Percentiles rank a stretch among this genome's conserved stretches.
phyloP scores from a whole-genome alignment of 2,797 vertebrate genomes.

The Euthynnus affinis region DNA sequence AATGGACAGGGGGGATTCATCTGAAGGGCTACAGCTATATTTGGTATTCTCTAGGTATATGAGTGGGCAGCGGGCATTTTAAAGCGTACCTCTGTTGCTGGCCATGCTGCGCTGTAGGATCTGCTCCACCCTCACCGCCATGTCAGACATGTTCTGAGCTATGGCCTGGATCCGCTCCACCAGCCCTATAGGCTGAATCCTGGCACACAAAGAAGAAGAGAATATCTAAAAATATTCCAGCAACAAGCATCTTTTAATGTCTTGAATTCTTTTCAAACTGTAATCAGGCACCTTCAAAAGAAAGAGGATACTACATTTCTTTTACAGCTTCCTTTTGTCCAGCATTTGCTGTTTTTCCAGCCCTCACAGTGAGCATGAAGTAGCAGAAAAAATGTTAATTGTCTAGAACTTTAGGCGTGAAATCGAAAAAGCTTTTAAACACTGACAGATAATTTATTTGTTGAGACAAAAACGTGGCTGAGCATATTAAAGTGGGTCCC shows the following conservation, averaged over 20 bases:
- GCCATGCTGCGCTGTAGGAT: constrained; percentile 93
- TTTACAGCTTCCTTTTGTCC: constrained; percentile 24
- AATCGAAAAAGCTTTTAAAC: constrained; percentile 74
- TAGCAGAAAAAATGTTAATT: constrained; percentile 69
- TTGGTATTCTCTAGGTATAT: constrained; percentile 43
- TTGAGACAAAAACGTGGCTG: constrained; percentile 59
- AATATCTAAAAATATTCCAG: constrained; percentile 10
- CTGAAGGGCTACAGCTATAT: constrained; percentile 11
- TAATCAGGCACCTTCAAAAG: constrained; percentile 14
- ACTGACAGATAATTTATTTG: constrained; percentile 72
- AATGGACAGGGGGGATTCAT: constrained; percentile 30
- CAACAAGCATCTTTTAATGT: constrained; percentile 9
- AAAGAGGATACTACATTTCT: constrained; percentile 11
- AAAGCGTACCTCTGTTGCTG: constrained; percentile 86
- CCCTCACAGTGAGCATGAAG: constrained; percentile 47
- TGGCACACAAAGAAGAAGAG: constrained; percentile 33
- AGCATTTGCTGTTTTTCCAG: constrained; percentile 36
- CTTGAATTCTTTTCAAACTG: constrained; percentile 15
- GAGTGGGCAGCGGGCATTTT: constrained; percentile 1
- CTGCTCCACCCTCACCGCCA: constrained; percentile 94
- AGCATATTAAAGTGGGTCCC: constrained; percentile 57
- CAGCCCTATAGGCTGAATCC: constrained; percentile 87
- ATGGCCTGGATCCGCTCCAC: constrained; percentile 98
- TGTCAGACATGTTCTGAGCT: constrained; percentile 96
- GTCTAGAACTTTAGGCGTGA: constrained; percentile 69